Conservation (phyloP, 2,113 vertebrate species). For the Equus przewalskii region DNA sequence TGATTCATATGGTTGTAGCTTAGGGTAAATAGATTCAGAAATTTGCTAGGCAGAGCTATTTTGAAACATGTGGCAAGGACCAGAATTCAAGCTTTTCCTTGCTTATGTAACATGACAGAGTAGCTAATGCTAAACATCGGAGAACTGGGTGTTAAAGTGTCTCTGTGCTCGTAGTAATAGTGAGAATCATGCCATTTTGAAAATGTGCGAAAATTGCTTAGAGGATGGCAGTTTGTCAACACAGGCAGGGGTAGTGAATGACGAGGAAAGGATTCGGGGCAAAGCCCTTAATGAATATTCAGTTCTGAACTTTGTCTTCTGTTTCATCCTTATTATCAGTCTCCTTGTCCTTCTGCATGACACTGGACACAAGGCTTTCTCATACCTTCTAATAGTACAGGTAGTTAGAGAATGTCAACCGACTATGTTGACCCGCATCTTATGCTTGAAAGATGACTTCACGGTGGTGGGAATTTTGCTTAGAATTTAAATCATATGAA, state of each 20-base stretch:
- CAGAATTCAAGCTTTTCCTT: slow-evolving; percentile 59
- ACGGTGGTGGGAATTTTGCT: neutral
- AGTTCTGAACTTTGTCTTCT: neutral
- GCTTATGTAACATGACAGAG: slow-evolving; percentile 11
- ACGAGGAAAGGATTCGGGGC: neutral
- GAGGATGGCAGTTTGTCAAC: slow-evolving; percentile 16
- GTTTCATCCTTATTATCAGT: neutral
- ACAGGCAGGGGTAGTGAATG: neutral
- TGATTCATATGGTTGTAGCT: slow-evolving; percentile 74
- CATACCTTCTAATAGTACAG: neutral
- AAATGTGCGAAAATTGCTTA: slow-evolving; percentile 45
- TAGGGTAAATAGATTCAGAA: slow-evolving; percentile 69
- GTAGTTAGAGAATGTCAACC: neutral
- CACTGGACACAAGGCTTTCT: neutral
- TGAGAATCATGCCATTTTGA: slow-evolving; percentile 45
- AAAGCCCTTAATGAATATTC: slow-evolving; percentile 45
- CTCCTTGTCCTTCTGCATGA: neutral
- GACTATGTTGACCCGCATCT: neutral
- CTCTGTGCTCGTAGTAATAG: slow-evolving; percentile 42
- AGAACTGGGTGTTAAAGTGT: neutral
- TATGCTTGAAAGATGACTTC: slow-evolving; percentile 13
- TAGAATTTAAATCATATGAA: neutral
- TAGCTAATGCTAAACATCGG: slow-evolving; percentile 29
- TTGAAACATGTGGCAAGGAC: slow-evolving; percentile 55
- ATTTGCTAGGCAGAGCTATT: slow-evolving; percentile 80